Conservation (phyloP, 1,140 invertebrate species). For the Eupristina koningsbergeri region DNA sequence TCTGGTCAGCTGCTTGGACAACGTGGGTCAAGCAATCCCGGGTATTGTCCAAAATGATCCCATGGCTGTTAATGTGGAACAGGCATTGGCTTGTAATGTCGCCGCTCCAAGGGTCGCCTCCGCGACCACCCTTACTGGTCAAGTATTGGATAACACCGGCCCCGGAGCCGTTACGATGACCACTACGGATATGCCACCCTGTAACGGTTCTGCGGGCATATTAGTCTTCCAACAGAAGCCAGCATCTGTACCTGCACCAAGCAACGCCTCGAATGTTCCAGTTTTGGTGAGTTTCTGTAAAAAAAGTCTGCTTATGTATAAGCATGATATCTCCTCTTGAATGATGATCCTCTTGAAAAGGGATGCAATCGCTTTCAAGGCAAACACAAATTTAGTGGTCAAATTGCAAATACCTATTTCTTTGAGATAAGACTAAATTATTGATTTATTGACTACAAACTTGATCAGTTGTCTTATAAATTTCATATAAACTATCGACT, state of each 20-base stretch:
- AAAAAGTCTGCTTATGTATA: no score
- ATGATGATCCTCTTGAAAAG: no score
- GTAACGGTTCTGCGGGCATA: conserved; percentile 73
- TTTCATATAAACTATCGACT: no score
- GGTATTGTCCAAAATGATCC: conserved; percentile 56
- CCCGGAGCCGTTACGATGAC: conserved; percentile 64
- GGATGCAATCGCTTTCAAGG: no score
- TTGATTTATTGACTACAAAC: no score
- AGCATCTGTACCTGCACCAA: conserved; percentile 64
- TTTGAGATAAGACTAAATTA: no score
- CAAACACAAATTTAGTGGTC: no score
- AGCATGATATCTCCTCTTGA: no score
- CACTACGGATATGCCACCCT: conserved; percentile 65
- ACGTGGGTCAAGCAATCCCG: conserved; percentile 60
- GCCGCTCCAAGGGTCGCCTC: conserved; percentile 58
- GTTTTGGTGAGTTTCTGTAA: conserved; percentile 73
- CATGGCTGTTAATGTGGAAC: conserved; percentile 57
- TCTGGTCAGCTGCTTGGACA: conserved; percentile 58
- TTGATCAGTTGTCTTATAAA: no score
- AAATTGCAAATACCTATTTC: no score
- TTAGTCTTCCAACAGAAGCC: conserved; percentile 74
- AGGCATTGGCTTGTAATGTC: conserved; percentile 60
- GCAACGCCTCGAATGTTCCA: conserved; percentile 75
- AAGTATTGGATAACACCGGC: conserved; percentile 50
- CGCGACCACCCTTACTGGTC: conserved; percentile 59